phyloP scores from a whole-genome alignment of 2,113 vertebrate genomes.

The Aphelocoma coerulescens region DNA sequence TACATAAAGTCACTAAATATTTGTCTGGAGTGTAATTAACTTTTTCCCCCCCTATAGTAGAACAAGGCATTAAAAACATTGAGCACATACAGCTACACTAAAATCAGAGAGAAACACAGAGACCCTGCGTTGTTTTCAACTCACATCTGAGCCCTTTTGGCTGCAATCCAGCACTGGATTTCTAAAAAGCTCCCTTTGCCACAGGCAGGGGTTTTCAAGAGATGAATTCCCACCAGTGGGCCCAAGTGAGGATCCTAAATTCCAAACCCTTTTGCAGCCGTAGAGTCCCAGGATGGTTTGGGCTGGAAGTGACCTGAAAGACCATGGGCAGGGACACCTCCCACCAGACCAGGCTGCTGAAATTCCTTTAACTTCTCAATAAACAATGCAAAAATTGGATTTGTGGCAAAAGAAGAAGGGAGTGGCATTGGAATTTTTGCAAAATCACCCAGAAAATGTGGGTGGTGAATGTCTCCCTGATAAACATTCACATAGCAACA shows the following conservation, averaged over 20 bases:
- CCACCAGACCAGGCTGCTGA: background rate
- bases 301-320: background rate
- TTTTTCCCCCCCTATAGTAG: rapidly evolving
- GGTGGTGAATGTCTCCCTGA: background rate
- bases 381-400: background rate
- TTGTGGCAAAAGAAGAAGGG: background rate
- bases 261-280: background rate
- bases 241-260: background rate
- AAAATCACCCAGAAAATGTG: background rate
- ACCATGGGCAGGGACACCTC: background rate
- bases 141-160: background rate
- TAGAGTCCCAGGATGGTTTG: background rate
- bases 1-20: background rate
- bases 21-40: background rate
- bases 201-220: background rate
- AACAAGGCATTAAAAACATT: background rate
- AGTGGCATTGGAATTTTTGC: background rate
- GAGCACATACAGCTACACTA: background rate
- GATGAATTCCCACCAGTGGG: background rate
- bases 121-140: background rate
- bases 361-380: background rate
- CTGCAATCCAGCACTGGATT: background rate
- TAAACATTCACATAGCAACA: background rate
- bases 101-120: background rate
- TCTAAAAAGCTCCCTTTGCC: background rate